Conservation (phyloP, 2,113 vertebrate genomes). For the Apodemus sylvaticus region DNA sequence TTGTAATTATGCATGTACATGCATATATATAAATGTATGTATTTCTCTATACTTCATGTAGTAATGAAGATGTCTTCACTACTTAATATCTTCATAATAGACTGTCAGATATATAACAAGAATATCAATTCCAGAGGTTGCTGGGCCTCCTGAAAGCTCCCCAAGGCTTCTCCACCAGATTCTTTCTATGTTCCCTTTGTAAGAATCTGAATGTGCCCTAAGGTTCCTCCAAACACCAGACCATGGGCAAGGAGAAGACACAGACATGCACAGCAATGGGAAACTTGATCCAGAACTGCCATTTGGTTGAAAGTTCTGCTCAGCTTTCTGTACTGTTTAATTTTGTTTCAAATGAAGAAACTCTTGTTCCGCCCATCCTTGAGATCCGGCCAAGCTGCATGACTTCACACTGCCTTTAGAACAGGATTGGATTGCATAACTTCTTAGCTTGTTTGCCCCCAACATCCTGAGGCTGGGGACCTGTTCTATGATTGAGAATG, state of each 20-base stretch:
- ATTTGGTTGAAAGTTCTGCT: constrained; percentile 82
- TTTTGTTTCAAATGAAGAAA: constrained; percentile 84
- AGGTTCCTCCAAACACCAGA: background rate
- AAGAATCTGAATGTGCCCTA: background rate
- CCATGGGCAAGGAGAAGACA: background rate
- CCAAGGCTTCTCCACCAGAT: background rate
- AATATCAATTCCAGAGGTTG: rapidly evolving
- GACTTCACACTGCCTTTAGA: constrained; percentile 84
- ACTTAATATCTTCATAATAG: background rate
- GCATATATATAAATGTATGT: background rate
- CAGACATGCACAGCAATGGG: background rate
- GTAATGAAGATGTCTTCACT: background rate
- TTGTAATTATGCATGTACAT: background rate
- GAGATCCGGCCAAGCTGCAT: constrained; percentile 85
- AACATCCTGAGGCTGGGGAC: constrained; percentile 77
- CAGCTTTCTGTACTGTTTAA: constrained; percentile 82
- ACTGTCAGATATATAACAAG: background rate
- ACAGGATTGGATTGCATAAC: constrained; percentile 83
- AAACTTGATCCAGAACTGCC: constrained; percentile 46
- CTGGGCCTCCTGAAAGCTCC: background rate
- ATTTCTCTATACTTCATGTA: background rate
- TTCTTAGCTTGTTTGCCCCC: constrained; percentile 83
- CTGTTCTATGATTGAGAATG: constrained; percentile 79
- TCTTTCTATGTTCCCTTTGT: background rate
- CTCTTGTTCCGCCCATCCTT: constrained; percentile 85